Evolutionary conservation across 2,797 vertebrate species (phyloP), one percentile per base, ranked within the genome.

Genomic region (Alosa sapidissima): DNA sequence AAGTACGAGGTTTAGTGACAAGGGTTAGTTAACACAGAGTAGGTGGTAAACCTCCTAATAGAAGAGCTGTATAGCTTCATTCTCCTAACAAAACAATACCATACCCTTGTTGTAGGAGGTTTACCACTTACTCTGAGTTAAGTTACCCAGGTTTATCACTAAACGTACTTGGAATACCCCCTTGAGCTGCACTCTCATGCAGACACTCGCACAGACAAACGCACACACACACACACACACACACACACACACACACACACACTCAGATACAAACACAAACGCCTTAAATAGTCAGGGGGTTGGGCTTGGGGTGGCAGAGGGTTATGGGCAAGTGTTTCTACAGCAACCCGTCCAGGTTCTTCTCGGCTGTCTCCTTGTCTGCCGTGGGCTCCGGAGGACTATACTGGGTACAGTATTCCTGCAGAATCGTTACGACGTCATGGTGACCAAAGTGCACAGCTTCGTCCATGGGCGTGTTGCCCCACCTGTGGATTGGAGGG

Each of bases 361-460:
- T 97, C 89, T 99, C 96, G 8, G 97, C 96, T 0, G 92, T 98
- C 93, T 97, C 95, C 86, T 97, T 96, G 16, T 95, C 93, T 0
- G 92, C 89, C 8, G 91, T 82, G 82, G 90, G 93, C 2, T 97
- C 96, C 84, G 95, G 95, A 6, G 97, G 97, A 0, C 95, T 98
- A 93, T 98, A 98, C 84, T 97, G 94, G 90, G 92, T 96, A 94
- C 98, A 97, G 91, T 98, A 98, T 2, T 99, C 97, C 9, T 97
- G 96, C 55, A 99, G 97, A 88, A 99, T 97, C 90, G 97, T 98
- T 85, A 99, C 97, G 1, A 99, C 97, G 5, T 99, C 98, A 0
- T 99, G 98, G 93, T 99, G 98, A 90, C 98, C 98, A 0, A 99
- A 99, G 91, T 99, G 98, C 88, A 98, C 95, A 0, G 98, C 98